Percentiles rank a stretch among this genome's conserved stretches.
These are phyloP conservation scores for Hedya salicella DNA, from an alignment of 2,888 invertebrate species.

Conservation along the genomic window DNA sequence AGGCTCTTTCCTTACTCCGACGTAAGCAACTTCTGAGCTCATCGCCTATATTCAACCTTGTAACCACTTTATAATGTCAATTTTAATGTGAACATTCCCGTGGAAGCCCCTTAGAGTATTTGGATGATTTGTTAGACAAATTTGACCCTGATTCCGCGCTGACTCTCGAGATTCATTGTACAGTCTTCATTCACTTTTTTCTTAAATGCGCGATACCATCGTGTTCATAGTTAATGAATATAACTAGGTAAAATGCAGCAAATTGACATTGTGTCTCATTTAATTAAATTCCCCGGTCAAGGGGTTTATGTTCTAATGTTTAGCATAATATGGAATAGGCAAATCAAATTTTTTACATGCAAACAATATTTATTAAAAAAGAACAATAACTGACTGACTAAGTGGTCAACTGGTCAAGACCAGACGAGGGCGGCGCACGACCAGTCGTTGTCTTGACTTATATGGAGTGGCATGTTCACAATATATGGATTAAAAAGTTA, in stretches of 20 bases:
- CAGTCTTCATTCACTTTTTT: conserved; percentile 77
- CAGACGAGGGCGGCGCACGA: no score
- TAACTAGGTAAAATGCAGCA: conserved; percentile 33
- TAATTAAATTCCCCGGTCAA: neutral
- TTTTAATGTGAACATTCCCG: conserved; percentile 42
- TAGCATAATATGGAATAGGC: no score
- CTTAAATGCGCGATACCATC: conserved; percentile 58
- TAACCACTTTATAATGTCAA: conserved; percentile 40
- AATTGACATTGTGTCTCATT: conserved; percentile 12
- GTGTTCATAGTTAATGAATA: conserved; percentile 46
- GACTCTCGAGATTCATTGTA: conserved; percentile 72
- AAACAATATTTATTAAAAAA: no score
- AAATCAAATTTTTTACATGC: no score
- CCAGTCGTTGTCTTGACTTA: no score
- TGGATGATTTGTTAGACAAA: conserved; percentile 74
- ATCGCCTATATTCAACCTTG: conserved; percentile 45
- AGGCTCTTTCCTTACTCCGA: conserved; percentile 67
- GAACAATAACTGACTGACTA: no score
- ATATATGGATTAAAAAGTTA: no score
- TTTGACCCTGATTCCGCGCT: conserved; percentile 78
- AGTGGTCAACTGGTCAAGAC: no score
- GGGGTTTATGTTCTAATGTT: no score
- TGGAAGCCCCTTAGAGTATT: conserved; percentile 59
- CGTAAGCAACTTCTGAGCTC: conserved; percentile 46
- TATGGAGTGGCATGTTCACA: no score